Evolutionary conservation across 2,888 invertebrate genomes (phyloP), one percentile per base, ranked within the genome.

Genomic region (Cyrtodaria siliqua): DNA sequence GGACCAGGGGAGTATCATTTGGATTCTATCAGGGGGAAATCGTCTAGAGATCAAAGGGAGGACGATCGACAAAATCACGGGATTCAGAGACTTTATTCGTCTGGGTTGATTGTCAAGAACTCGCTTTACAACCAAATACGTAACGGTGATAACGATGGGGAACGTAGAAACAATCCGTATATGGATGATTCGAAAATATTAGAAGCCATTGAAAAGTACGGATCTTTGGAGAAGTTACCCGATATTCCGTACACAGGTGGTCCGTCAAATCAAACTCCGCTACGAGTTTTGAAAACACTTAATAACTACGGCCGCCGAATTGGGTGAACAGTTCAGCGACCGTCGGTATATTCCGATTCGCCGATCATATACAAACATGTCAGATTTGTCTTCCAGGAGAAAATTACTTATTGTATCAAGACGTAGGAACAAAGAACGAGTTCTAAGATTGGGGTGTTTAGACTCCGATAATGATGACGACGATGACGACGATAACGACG

Each of bases 1-100:
- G 38, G 66, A 27, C 40, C 64, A 2, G 53, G 61, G 23, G 78
- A 78, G 12, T 20, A 64, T 4, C 42, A 47, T 49, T 18, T 56
- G 2, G 78, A 72, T 20, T 53, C 72, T 2, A 47, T 23, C 2
- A 49, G 38, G 38, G 27, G 50, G 9, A 47, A 44, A 42, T 29
- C 24, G 18, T 12, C 33, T n/a, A 47, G 27, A 18, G 70, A 73
- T 14, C 20, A 24, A 8, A 66, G 27, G 42, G 69, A 67, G 14
- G 70, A 69, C 12, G 77, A 76, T 16, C 67, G 64, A 27, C 16
- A 33, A 29, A 23, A 27, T 6, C 56, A 62, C 0, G 70, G 80
- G 6, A 71, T 78, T 38, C 78, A 78, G 53, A 68, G 78, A 49
- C 60, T 75, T 12, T 81, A 81, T 63, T 81, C 81, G 0, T 81